Evolutionary conservation across 2,888 invertebrate genomes (phyloP).

Genomic region (Thysanoteuthis rhombus): DNA sequence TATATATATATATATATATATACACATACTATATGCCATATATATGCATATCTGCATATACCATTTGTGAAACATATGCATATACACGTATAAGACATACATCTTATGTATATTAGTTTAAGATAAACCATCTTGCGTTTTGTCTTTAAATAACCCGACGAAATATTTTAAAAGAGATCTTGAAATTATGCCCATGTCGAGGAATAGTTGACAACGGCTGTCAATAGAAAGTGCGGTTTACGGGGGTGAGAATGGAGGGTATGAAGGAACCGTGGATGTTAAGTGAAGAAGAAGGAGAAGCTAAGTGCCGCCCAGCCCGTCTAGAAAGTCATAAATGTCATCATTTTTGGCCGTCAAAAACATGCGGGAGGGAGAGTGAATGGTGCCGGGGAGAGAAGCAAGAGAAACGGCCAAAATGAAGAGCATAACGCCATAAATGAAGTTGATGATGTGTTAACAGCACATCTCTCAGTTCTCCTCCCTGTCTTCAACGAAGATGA

Average conservation of each 20-base stretch:
- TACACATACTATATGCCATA: too few relatives aligned
- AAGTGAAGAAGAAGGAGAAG: too few relatives aligned
- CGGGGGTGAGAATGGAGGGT: neutral
- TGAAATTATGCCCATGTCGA: neutral
- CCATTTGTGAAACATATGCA: too few relatives aligned
- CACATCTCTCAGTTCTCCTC: too few relatives aligned
- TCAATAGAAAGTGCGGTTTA: neutral
- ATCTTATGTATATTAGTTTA: too few relatives aligned
- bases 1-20: too few relatives aligned
- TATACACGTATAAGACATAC: too few relatives aligned
- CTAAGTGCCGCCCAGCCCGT: neutral
- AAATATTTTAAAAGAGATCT: neutral
- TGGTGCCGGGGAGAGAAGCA: neutral
- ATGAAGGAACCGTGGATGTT: neutral
- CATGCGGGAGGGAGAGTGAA: slow-evolving; percentile 12
- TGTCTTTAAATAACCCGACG: neutral
- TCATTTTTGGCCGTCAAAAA: slow-evolving; percentile 12
- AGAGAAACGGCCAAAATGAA: neutral
- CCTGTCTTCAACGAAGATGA: too few relatives aligned
- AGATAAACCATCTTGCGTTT: neutral
- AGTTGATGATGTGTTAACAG: too few relatives aligned
- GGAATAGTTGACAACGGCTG: neutral
- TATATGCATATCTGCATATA: too few relatives aligned
- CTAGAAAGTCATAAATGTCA: neutral
- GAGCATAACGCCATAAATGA: too few relatives aligned